Conservation (phyloP, 2,888 invertebrate genomes). For the Amiota communis region DNA sequence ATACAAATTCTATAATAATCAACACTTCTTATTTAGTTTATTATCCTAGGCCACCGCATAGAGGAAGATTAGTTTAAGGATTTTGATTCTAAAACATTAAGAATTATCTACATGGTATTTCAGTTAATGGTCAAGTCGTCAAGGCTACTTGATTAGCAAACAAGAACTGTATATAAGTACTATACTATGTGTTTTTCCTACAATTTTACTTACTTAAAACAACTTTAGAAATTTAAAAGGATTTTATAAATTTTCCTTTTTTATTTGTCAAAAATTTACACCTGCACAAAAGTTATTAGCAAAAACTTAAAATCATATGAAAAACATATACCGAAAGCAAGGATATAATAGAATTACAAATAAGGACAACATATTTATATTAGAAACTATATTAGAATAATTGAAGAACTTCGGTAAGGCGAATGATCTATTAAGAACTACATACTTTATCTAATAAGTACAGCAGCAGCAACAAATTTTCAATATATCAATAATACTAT, state of each 20-base stretch:
- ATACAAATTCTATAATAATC: no score
- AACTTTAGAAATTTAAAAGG: no score
- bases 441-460: slow-evolving; percentile 5
- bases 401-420: not conserved
- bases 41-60: no score
- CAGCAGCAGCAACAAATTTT: slow-evolving; percentile 12
- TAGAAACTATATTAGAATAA: not conserved
- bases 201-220: no score
- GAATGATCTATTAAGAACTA: not conserved
- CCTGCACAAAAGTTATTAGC: not conserved
- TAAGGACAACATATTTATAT: not conserved
- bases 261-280: not conserved
- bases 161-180: no score
- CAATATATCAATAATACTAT: not conserved
- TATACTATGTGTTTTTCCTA: no score
- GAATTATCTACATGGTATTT: no score
- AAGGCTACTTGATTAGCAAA: no score
- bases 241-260: not conserved
- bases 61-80: no score
- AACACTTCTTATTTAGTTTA: no score
- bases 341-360: not conserved
- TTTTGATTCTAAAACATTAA: no score
- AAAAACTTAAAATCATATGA: not conserved
- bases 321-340: not conserved
- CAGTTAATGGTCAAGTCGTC: no score